phyloP scores from a whole-genome alignment of 92 coral and sea anemone species.

The Parazoanthus darwini region DNA sequence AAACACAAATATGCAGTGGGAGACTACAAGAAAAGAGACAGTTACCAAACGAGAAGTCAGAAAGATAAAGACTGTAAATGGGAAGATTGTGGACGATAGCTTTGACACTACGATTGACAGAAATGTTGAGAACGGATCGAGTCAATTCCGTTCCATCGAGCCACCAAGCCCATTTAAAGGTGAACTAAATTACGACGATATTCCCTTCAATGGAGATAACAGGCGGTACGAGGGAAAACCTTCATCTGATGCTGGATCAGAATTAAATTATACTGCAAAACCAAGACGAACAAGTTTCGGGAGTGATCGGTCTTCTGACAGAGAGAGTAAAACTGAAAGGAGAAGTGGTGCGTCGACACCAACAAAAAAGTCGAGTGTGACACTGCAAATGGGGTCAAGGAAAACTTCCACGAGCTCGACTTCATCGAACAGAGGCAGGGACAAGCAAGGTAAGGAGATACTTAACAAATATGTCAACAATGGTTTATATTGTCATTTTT shows the following conservation, averaged over 20 bases:
- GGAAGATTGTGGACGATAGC: conserved; percentile 21
- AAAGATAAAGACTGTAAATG: conserved; percentile 23
- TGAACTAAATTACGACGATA: not conserved
- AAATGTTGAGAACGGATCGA: conserved; percentile 24
- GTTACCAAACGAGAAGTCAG: conserved; percentile 37
- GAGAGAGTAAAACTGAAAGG: not conserved
- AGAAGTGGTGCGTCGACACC: conserved; percentile 26
- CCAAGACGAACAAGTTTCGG: conserved; percentile 18
- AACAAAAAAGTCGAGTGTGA: conserved; percentile 35
- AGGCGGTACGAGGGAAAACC: conserved; percentile 22
- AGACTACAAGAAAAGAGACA: conserved; percentile 28
- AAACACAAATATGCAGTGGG: conserved; percentile 22
- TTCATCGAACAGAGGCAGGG: conserved; percentile 32
- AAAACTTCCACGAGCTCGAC: conserved; percentile 14
- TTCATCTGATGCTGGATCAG: not conserved
- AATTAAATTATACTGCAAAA: not conserved
- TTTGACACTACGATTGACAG: conserved; percentile 18
- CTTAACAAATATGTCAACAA: not conserved
- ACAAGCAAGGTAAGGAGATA: conserved; percentile 18
- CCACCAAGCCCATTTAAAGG: conserved; percentile 8
- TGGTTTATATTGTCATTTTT: too few species aligned
- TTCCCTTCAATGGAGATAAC: not conserved
- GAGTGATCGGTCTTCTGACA: conserved; percentile 20
- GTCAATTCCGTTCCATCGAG: conserved; percentile 2
- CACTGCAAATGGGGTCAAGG: conserved; percentile 31